A percentile compares a stretch with the other conserved stretches of the same genome.
These are phyloP conservation scores for Felis chaus DNA, from an alignment of 2,113 vertebrate species.

Conservation along the genomic window DNA sequence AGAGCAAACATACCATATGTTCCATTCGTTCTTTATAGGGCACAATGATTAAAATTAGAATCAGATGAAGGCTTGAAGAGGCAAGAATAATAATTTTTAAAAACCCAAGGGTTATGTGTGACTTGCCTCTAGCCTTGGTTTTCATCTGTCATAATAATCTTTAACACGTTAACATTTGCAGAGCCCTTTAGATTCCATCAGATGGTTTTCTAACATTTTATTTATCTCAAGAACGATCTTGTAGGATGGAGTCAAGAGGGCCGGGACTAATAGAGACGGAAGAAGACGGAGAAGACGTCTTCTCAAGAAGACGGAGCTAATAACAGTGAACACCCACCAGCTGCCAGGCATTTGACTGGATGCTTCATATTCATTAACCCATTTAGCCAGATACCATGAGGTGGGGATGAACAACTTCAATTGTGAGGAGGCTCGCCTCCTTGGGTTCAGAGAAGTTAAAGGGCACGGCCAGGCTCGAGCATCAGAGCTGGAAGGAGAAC, in stretches of 20 bases:
- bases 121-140: neutral
- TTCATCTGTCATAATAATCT: constrained; percentile 18
- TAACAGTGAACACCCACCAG: constrained; percentile 39
- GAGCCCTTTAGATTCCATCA: neutral
- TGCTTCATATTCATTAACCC: neutral
- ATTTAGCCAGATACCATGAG: neutral
- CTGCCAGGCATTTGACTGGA: constrained; percentile 12
- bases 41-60: constrained; percentile 38
- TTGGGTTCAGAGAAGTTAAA: neutral
- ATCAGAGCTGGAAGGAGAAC: neutral
- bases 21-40: constrained; percentile 15
- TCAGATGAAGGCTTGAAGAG: neutral
- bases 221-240: constrained; percentile 56
- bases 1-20: neutral
- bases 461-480: neutral
- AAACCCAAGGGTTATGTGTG: neutral
- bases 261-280: neutral
- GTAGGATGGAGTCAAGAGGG: constrained; percentile 27
- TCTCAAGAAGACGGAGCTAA: constrained; percentile 29
- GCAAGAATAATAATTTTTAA: constrained; percentile 8
- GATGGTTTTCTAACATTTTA: constrained; percentile 50
- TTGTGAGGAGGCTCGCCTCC: neutral
- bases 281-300: too few relatives aligned
- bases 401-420: neutral
- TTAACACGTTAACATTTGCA: neutral